Conservation (phyloP, 1,140 invertebrate species). For the Hesperophylax magnus region DNA sequence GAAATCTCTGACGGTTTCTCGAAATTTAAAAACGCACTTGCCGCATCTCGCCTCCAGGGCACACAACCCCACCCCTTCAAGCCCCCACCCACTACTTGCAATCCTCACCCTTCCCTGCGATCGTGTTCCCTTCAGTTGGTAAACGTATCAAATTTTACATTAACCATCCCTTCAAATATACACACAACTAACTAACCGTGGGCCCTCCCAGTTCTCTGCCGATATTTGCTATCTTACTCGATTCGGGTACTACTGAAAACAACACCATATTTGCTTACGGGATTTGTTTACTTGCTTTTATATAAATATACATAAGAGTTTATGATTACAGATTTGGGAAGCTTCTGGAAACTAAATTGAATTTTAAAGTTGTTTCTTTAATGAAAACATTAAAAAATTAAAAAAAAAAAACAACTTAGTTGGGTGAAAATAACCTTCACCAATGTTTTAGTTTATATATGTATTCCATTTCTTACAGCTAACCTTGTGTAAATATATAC, state of each 20-base stretch:
- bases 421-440: too few relatives aligned
- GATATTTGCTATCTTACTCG: not conserved
- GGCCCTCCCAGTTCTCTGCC: not conserved
- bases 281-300: too few relatives aligned
- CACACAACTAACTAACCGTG: constrained; percentile 54
- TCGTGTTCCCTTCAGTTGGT: constrained; percentile 40
- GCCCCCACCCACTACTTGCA: not conserved
- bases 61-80: not conserved
- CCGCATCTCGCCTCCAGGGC: constrained; percentile 24
- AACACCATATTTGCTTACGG: too few relatives aligned
- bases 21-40: constrained; percentile 29
- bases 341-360: too few relatives aligned
- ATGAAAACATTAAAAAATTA: not conserved
- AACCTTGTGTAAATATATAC: too few relatives aligned
- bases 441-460: too few relatives aligned
- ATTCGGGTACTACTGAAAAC: not conserved
- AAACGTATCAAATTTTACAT: constrained; percentile 58
- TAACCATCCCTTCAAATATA: constrained; percentile 58
- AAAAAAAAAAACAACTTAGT: not conserved
- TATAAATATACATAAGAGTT: too few relatives aligned
- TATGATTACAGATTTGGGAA: too few relatives aligned
- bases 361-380: too few relatives aligned
- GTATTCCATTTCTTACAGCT: not conserved
- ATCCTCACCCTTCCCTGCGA: not conserved
- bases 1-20: constrained; percentile 28